These are phyloP conservation scores for Paracentrotus lividus DNA, from an alignment of 53 echinoderm and acorn worm genomes.

Conservation along the genomic window DNA sequence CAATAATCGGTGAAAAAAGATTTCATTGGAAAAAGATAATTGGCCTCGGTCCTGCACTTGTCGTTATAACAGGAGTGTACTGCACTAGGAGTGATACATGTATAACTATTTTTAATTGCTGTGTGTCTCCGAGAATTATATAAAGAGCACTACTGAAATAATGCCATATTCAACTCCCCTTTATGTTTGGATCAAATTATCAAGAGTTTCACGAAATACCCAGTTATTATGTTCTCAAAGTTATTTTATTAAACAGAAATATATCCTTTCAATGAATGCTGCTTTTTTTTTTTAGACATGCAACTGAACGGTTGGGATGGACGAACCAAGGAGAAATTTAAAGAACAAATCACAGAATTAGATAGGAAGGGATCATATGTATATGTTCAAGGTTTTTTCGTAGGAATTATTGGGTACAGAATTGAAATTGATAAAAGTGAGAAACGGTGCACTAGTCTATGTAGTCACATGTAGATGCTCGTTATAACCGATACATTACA, in stretches of 20 bases:
- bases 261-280: not conserved
- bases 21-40: too few relatives aligned
- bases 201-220: not conserved
- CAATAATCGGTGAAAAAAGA: too few relatives aligned
- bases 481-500: too few relatives aligned
- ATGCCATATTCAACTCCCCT: conserved; percentile 8
- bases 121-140: conserved; percentile 26
- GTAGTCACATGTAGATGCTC: too few relatives aligned
- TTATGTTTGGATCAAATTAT: not conserved
- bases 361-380: not conserved
- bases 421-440: not conserved
- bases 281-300: not conserved
- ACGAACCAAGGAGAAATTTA: not conserved
- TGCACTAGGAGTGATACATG: conserved; percentile 33
- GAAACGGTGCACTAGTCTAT: not conserved
- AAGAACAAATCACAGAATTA: not conserved
- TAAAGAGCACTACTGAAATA: conserved; percentile 46
- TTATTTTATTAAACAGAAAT: not conserved
- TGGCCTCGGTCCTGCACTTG: too few relatives aligned
- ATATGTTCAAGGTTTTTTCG: not conserved
- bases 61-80: too few relatives aligned
- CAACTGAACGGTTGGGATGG: not conserved
- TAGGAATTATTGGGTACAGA: not conserved
- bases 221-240: not conserved
- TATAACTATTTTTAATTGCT: conserved; percentile 52